Base-by-base conservation (phyloP, 2,797 vertebrate species). In the Salmo trutta region DNA sequence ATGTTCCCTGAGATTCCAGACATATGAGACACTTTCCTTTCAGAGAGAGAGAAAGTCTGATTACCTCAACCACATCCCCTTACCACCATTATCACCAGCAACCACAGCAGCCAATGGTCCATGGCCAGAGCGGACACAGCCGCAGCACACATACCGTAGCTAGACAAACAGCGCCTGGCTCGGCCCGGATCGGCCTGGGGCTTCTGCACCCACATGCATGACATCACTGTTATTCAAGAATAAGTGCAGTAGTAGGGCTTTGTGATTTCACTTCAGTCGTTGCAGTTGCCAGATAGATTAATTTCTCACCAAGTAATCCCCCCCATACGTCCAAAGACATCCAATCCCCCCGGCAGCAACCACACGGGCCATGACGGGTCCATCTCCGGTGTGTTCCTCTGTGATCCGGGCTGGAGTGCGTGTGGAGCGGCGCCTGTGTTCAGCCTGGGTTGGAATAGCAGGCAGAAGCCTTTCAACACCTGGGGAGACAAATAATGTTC, bases 161-260 rank as follows among this genome's bases (percentile, higher is more conserved):
- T 84, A 88, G 73, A 91, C 88, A 91, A 92, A 92, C 89, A 89
- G 1, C 31, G 82, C 79, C 80, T 78, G 86, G 80, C 77, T 80
- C 85, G 79, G 79, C 74, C 31, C 4, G 19, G 2, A 17, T 21
- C 21, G 56, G n/a, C 73, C 21, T 75, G 21, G 69, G 87, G 73
- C 53, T 64, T 29, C 62, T 66, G 85, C 84, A 84, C 81, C 83
- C 88, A 85, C 75, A 64, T 54, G 77, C 79, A 92, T 92, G 90
- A 94, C 92, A 91, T 93, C 91, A 93, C 78, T 78, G 87, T 84
- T 93, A 90, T 93, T 93, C 88, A 69, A 81, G 90, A 76, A 88
- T 24, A 92, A 91, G 90, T 86, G 88, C 89, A 88, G 90, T 84
- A 81, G 81, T 81, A 79, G 71, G 85, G 90, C 90, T 75, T 83